Evolutionary conservation across 2,888 invertebrate genomes (phyloP), one percentile per base, ranked within the genome.

Genomic region (Dicyrtomina minuta): DNA sequence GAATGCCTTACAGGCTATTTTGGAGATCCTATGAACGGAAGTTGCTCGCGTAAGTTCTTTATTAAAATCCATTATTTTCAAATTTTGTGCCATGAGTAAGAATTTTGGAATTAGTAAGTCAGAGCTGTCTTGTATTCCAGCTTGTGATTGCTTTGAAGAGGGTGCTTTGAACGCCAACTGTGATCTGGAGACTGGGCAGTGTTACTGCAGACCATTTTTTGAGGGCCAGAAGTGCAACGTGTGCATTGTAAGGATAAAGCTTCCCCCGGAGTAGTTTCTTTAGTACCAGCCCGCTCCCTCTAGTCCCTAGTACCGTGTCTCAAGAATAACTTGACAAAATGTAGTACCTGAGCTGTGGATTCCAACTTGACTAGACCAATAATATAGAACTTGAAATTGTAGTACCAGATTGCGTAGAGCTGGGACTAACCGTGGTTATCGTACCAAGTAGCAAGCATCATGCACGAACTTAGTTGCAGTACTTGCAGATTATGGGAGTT

Each of bases 121-220:
- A 58, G 8, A 8, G 49, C 12, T 12, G 4, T 24, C 24, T 53
- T 53, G 24, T 24, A n/a, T 5, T 49, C 2, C 86, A 94, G 94
- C 91, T 66, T 96, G 96, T 81, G 88, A 89, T 78, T 96, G 96
- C 81, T 88, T 89, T 76, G 81, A 83, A n/a, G 80, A 86, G 64
- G 93, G 93, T 2, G 87, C 92, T 3, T 84, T 87, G 76, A 86
- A 88, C 74, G 84, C 85, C 71, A 86, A 86, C 27, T 93, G 93
- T 79, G 90, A 92, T 81, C 88, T 89, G 77, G 86, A 88, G 39
- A 87, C 87, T 8, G 93, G 93, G 0, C 90, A 91, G 80, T 93
- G 93, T 79, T 85, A 87, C 65, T 93, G 93, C 81, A 86, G 86
- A 76, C 83, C 86, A 22, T 87, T 90, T 79, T 90, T 90, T 75